Evolutionary conservation across 1,140 invertebrate genomes (phyloP).

Genomic region (Hyles vespertilio): DNA sequence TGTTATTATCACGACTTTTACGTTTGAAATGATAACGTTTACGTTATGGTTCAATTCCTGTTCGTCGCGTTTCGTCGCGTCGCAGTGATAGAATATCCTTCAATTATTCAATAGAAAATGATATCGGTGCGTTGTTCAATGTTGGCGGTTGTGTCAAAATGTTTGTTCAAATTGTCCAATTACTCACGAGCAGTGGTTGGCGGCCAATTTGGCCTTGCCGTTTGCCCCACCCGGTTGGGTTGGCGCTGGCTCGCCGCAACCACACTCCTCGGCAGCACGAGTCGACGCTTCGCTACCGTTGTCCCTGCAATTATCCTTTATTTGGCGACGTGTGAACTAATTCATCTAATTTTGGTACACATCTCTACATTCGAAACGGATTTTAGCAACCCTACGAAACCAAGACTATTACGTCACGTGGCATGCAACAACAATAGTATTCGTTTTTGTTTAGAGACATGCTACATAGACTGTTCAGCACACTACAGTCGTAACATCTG

Average conservation of each 20-base stretch:
- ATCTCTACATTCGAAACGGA: background rate
- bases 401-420: conserved; percentile 1
- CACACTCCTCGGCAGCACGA: conserved; percentile 59
- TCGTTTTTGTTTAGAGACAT: too few relatives aligned
- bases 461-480: background rate
- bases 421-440: background rate
- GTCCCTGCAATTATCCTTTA: conserved; percentile 57
- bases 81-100: too few relatives aligned
- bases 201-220: conserved; percentile 51
- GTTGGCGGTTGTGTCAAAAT: too few relatives aligned
- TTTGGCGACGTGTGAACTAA: conserved; percentile 7
- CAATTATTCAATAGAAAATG: too few relatives aligned
- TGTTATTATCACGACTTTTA: too few relatives aligned
- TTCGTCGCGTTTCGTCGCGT: too few relatives aligned
- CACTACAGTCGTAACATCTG: background rate
- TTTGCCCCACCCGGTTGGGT: conserved; percentile 34
- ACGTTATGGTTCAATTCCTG: too few relatives aligned
- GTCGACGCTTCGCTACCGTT: conserved; percentile 74
- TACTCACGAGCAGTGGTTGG: conserved; percentile 70
- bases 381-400: background rate
- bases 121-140: conserved; percentile 7
- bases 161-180: conserved; percentile 7
- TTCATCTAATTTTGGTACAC: background rate
- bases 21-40: too few relatives aligned
- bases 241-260: conserved; percentile 37